These are phyloP conservation scores for Ceratoteleas bidentatus DNA, from an alignment of 1,140 invertebrate genomes.

Conservation along the genomic window DNA sequence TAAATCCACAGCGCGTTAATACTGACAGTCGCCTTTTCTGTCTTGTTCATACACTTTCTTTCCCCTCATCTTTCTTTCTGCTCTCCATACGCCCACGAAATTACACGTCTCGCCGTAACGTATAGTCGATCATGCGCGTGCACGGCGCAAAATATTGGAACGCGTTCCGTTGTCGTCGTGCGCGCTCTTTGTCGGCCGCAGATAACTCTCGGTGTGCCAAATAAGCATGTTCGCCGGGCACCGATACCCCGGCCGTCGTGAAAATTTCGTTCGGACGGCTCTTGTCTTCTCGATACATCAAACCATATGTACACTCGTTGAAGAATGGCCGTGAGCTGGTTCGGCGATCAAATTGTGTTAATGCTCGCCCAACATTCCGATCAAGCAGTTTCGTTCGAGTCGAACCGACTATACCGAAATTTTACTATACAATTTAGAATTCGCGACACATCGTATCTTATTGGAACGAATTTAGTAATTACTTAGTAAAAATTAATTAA, in stretches of 20 bases:
- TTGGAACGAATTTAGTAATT: no score
- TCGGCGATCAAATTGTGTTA: conserved; percentile 44
- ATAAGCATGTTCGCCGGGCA: conserved; percentile 63
- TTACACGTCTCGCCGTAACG: conserved; percentile 68
- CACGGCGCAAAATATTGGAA: conserved; percentile 62
- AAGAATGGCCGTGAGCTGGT: conserved; percentile 33
- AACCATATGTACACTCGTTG: conserved; percentile 28
- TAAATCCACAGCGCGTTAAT: conserved; percentile 36
- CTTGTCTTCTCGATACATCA: conserved; percentile 63
- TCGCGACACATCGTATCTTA: no score
- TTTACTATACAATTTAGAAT: no score
- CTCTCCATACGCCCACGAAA: conserved; percentile 76
- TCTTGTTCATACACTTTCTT: conserved; percentile 56
- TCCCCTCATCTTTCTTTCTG: conserved; percentile 63
- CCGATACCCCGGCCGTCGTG: conserved; percentile 49
- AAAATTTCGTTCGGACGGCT: conserved; percentile 56
- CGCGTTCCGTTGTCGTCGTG: conserved; percentile 63
- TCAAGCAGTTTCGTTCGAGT: no score
- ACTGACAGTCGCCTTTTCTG: conserved; percentile 39
- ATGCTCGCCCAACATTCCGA: conserved; percentile 16
- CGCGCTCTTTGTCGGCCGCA: conserved; percentile 60
- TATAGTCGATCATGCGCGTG: conserved; percentile 64
- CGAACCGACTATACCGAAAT: no score
- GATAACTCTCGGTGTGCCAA: conserved; percentile 61
- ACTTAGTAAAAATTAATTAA: no score